These are phyloP conservation scores for Meteorus sp. DNA, from an alignment of 1,140 invertebrate species.

Conservation along the genomic window DNA sequence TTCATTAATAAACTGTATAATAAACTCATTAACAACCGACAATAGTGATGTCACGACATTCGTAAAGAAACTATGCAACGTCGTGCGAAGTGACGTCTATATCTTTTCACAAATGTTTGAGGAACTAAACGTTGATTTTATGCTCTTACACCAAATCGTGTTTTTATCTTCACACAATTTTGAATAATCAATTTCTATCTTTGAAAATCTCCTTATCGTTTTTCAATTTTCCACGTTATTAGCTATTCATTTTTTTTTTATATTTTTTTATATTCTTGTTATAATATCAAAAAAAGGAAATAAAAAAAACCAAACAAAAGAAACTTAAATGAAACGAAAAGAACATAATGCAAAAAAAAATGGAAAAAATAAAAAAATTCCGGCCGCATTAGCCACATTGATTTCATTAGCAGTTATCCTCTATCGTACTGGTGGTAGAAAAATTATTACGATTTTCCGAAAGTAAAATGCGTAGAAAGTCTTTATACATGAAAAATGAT, in stretches of 20 bases:
- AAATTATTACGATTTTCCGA: too few species aligned
- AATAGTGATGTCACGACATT: constrained; percentile 19
- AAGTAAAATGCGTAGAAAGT: too few species aligned
- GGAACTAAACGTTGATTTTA: background rate
- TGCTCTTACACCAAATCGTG: background rate
- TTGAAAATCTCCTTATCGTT: too few species aligned
- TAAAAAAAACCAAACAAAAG: constrained; percentile 21
- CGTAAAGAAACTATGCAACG: background rate
- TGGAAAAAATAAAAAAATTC: constrained; percentile 15
- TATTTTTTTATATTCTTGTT: constrained; percentile 34
- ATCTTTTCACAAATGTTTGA: background rate
- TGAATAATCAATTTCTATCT: too few species aligned
- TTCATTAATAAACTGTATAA: constrained; percentile 37
- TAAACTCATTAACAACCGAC: constrained; percentile 40
- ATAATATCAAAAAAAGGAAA: constrained; percentile 36
- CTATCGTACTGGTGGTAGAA: too few species aligned
- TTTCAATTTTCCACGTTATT: too few species aligned
- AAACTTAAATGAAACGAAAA: constrained; percentile 16
- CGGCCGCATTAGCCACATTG: background rate
- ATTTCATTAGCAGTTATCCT: background rate
- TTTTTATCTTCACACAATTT: background rate
- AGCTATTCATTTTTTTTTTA: constrained; percentile 32
- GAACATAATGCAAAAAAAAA: constrained; percentile 8
- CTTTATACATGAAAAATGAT: too few species aligned
- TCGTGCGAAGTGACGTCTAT: too few species aligned